A percentile compares a stretch with the other conserved stretches of the same genome.
These are phyloP conservation scores for Drosophila anomelani DNA, from an alignment of 2,888 invertebrate genomes.

Conservation along the genomic window DNA sequence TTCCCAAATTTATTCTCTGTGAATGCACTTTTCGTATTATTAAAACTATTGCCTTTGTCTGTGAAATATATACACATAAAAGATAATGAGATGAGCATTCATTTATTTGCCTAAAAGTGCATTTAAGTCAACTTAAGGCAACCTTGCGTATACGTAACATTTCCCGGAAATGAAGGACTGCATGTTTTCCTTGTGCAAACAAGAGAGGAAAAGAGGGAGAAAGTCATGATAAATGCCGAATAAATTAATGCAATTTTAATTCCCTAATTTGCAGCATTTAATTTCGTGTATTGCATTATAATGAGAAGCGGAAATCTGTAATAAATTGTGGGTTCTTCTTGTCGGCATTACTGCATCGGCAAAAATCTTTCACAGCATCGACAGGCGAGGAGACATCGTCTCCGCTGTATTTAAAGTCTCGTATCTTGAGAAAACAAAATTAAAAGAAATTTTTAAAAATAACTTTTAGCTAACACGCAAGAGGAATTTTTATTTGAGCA, in stretches of 20 bases:
- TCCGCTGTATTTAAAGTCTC: constrained; percentile 66
- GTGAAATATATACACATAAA: too few species aligned
- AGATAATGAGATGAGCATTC: too few species aligned
- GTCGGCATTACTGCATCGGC: constrained; percentile 32
- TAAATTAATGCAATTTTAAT: constrained; percentile 13
- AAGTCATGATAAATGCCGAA: constrained; percentile 6
- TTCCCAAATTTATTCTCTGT: too few species aligned
- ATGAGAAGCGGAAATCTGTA: constrained; percentile 47
- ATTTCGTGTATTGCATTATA: constrained; percentile 28
- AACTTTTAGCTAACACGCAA: constrained; percentile 84
- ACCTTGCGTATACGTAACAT: constrained; percentile 48
- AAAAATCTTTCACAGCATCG: constrained; percentile 42
- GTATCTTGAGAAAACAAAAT: constrained; percentile 66
- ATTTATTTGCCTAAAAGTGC: too few species aligned
- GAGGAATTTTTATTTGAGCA: constrained; percentile 81
- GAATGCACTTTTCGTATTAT: too few species aligned
- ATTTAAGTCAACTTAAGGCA: background rate
- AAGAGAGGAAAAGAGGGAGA: background rate
- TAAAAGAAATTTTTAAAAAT: constrained; percentile 83
- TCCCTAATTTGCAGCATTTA: constrained; percentile 14
- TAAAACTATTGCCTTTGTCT: too few species aligned
- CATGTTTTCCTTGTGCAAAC: too few species aligned
- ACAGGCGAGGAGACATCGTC: constrained; percentile 38
- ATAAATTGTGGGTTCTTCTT: constrained; percentile 25
- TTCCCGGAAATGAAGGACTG: constrained; percentile 16